Percentiles rank a stretch among this genome's conserved stretches.
These are phyloP conservation scores for Pseudococcus jackbeardsleyi DNA, from an alignment of 2,888 invertebrate species.

Conservation along the genomic window DNA sequence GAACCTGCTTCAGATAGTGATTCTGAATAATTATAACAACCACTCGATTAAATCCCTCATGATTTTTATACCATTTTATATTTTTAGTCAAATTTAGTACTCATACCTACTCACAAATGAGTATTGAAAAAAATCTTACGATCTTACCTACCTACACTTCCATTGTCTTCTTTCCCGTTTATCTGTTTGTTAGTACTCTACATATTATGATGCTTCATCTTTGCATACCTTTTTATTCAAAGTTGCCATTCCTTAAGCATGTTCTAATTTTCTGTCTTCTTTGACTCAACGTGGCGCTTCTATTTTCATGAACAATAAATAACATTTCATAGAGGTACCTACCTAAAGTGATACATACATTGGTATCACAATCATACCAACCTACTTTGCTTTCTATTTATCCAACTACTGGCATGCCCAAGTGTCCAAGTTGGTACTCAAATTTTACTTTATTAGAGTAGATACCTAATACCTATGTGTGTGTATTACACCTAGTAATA, in stretches of 20 bases:
- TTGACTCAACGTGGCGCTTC: background rate
- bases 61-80: background rate
- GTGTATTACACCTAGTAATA: background rate
- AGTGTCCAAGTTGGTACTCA: too few relatives aligned
- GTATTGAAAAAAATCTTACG: too few relatives aligned
- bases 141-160: too few relatives aligned
- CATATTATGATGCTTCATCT: too few relatives aligned
- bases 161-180: too few relatives aligned
- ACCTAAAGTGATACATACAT: background rate
- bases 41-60: background rate
- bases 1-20: slow-evolving; percentile 52
- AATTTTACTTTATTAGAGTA: background rate
- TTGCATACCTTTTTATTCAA: too few relatives aligned
- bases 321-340: background rate
- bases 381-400: background rate
- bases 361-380: background rate
- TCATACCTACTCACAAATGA: background rate
- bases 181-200: too few relatives aligned
- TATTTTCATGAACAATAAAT: too few relatives aligned
- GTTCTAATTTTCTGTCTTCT: background rate
- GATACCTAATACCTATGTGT: too few relatives aligned
- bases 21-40: background rate
- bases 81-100: background rate
- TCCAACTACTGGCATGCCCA: too few relatives aligned
- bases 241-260: background rate